Conservation (phyloP, 2,113 vertebrate genomes). For the Leuciscus idus region DNA sequence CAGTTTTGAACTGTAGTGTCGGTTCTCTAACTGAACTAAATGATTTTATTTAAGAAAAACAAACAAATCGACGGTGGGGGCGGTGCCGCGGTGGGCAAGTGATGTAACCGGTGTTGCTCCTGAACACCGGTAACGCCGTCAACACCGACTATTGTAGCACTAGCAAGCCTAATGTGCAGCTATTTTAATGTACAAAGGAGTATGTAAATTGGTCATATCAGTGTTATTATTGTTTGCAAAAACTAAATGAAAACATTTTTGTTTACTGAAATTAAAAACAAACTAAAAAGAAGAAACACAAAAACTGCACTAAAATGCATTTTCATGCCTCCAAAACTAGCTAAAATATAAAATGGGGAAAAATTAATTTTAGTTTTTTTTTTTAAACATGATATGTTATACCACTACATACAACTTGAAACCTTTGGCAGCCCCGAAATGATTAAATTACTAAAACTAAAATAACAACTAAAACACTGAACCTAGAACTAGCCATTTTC, state of each 20-base stretch:
- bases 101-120: too few species aligned
- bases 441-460: not conserved
- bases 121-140: too few species aligned
- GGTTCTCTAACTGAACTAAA: too few species aligned
- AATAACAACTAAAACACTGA: not conserved
- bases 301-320: not conserved
- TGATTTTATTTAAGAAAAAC: too few species aligned
- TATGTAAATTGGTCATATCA: not conserved
- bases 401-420: not conserved
- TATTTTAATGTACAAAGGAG: not conserved
- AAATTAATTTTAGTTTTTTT: not conserved
- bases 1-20: too few species aligned
- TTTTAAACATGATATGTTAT: not conserved
- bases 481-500: not conserved
- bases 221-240: not conserved
- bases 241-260: too few species aligned
- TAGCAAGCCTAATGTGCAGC: not conserved
- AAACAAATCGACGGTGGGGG: too few species aligned
- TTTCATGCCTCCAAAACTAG: not conserved
- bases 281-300: not conserved
- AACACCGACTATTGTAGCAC: too few species aligned
- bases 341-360: not conserved
- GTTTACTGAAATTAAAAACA: not conserved
- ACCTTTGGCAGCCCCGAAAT: not conserved
- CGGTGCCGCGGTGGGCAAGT: too few species aligned